These are phyloP conservation scores for Platerodrilus igneus DNA, from an alignment of 2,888 invertebrate genomes.

Conservation along the genomic window DNA sequence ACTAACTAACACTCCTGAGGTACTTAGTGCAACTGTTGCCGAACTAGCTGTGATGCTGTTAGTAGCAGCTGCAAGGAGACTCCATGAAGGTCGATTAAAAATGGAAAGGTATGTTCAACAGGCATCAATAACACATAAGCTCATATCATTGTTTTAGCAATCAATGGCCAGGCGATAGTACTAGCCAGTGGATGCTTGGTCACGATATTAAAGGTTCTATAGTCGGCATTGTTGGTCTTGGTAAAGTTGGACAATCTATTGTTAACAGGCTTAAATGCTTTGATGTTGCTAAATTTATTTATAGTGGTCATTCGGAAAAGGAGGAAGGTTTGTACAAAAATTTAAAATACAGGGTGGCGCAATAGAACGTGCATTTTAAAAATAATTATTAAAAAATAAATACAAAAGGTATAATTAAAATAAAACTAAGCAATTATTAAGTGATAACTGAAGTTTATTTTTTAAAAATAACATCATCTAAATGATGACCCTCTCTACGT, in stretches of 20 bases:
- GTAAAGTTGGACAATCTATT: constrained; percentile 72
- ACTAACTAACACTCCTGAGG: constrained; percentile 77
- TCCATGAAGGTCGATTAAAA: constrained; percentile 68
- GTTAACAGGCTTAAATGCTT: constrained; percentile 70
- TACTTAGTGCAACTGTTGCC: constrained; percentile 72
- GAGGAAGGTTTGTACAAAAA: constrained; percentile 54
- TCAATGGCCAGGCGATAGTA: constrained; percentile 53
- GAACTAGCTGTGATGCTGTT: constrained; percentile 75
- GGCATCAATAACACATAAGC: constrained; percentile 11
- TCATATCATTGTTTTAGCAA: constrained; percentile 20
- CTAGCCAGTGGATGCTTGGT: constrained; percentile 75
- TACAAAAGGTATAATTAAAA: no score
- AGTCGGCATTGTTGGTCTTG: constrained; percentile 81
- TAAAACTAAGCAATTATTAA: no score
- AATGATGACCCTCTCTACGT: no score
- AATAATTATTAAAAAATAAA: no score
- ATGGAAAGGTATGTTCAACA: constrained; percentile 54
- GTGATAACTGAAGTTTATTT: no score
- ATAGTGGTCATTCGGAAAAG: constrained; percentile 66
- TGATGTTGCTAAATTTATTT: constrained; percentile 65
- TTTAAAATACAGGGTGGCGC: no score
- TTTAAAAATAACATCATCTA: no score
- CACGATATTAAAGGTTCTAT: constrained; percentile 71
- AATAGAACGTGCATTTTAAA: no score
- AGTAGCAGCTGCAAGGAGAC: constrained; percentile 68